Evolutionary conservation across 2,797 vertebrate species (phyloP).

Genomic region (Rhinichthys osculus): DNA sequence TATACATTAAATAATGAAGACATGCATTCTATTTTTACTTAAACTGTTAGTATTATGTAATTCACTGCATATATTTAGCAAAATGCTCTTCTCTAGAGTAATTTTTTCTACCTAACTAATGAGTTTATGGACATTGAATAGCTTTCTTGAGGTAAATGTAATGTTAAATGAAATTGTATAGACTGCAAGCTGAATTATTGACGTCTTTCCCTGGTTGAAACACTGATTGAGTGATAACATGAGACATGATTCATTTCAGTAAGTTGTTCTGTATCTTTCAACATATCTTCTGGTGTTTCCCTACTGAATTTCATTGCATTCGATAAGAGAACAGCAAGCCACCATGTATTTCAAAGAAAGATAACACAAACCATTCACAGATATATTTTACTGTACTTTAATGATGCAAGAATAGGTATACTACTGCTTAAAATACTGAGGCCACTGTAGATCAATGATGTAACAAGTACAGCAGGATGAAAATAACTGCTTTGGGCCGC

Average conservation of each 20-base stretch:
- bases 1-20: background rate
- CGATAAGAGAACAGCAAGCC: background rate
- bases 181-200: too few relatives aligned
- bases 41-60: background rate
- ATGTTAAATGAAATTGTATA: too few relatives aligned
- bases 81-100: background rate
- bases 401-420: background rate
- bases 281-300: background rate
- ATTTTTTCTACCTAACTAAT: background rate
- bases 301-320: background rate
- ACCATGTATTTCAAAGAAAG: background rate
- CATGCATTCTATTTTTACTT: too few relatives aligned
- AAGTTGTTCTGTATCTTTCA: background rate
- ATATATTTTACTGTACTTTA: background rate
- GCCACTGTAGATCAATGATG: background rate
- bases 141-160: background rate
- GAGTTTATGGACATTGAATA: background rate
- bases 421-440: background rate
- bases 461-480: background rate
- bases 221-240: too few relatives aligned
- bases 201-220: too few relatives aligned
- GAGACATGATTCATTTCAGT: background rate
- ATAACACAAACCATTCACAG: background rate
- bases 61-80: background rate
- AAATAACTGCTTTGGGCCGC: background rate